Conservation (phyloP, 64 coral and sea anemone genomes). For the Porites lutea region DNA sequence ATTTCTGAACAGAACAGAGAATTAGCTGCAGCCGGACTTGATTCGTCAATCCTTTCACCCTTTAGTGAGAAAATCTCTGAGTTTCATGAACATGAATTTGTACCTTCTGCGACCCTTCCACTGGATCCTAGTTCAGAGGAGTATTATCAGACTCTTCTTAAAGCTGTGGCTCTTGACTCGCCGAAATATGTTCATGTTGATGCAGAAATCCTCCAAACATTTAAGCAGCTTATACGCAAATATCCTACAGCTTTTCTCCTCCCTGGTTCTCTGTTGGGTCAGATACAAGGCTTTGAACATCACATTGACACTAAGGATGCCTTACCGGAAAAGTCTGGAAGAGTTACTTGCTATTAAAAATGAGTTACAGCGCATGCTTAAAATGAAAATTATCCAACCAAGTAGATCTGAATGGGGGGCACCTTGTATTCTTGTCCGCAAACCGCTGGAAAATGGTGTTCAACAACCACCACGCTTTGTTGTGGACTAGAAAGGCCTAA, state of each 20-base stretch:
- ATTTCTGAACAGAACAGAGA: slow-evolving; percentile 7
- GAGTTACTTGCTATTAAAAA: slow-evolving; percentile 36
- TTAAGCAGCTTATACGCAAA: slow-evolving; percentile 38
- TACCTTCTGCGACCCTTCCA: neutral
- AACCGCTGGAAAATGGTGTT: slow-evolving; percentile 57
- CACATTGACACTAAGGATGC: slow-evolving; percentile 55
- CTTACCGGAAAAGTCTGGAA: slow-evolving; percentile 56
- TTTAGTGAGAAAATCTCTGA: neutral
- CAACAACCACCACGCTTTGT: slow-evolving; percentile 52
- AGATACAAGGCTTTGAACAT: slow-evolving; percentile 69
- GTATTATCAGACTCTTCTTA: neutral
- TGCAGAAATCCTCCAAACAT: slow-evolving; percentile 44
- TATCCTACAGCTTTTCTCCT: slow-evolving; percentile 58
- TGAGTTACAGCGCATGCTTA: slow-evolving; percentile 64
- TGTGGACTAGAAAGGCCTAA: slow-evolving; percentile 50
- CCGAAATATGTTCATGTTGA: slow-evolving; percentile 51
- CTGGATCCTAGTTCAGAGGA: neutral
- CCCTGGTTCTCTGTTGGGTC: slow-evolving; percentile 25
- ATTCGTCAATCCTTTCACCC: slow-evolving; percentile 12
- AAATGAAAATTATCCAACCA: slow-evolving; percentile 57
- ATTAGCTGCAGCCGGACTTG: slow-evolving; percentile 32
- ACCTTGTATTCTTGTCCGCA: slow-evolving; percentile 47
- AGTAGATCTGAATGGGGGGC: slow-evolving; percentile 72
- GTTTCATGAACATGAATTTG: slow-evolving; percentile 24
- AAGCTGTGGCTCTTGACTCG: neutral